Evolutionary conservation across 92 coral and sea anemone species (phyloP).

Genomic region (Paramuricea clavata): DNA sequence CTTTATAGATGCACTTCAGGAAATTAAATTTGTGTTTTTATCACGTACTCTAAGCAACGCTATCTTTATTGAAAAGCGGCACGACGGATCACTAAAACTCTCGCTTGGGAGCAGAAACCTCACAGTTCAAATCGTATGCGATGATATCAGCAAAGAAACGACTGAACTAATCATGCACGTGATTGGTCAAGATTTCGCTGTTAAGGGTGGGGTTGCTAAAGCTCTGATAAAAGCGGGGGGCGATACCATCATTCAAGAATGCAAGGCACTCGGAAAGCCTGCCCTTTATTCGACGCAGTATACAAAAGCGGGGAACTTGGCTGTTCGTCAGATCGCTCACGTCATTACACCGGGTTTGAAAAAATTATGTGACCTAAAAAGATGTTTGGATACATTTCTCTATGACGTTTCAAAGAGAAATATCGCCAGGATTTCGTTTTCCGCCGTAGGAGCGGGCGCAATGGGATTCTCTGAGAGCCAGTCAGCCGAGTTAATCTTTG

Average conservation of each 20-base stretch:
- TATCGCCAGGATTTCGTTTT: constrained; percentile 38
- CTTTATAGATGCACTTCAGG: neutral
- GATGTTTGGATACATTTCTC: constrained; percentile 37
- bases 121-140: constrained; percentile 36
- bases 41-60: too few relatives aligned
- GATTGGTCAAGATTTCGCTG: constrained; percentile 29
- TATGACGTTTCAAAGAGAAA: constrained; percentile 12
- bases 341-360: too few relatives aligned
- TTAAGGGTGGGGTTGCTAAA: constrained; percentile 44
- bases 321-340: constrained; percentile 39
- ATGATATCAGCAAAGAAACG: constrained; percentile 58
- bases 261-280: neutral
- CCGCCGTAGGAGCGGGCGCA: constrained; percentile 41
- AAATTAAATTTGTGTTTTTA: neutral
- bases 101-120: too few relatives aligned
- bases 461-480: constrained; percentile 34
- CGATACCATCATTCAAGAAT: constrained; percentile 21
- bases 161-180: constrained; percentile 51
- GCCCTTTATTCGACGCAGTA: constrained; percentile 27
- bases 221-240: constrained; percentile 49
- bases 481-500: constrained; percentile 45
- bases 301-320: constrained; percentile 53
- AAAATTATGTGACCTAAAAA: constrained; percentile 36
- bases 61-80: too few relatives aligned
- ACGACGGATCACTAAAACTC: too few relatives aligned